Percentiles rank a stretch among this genome's conserved stretches.
These are phyloP conservation scores for Entomyzon cyanotis DNA, from an alignment of 2,113 vertebrate genomes.

Conservation along the genomic window DNA sequence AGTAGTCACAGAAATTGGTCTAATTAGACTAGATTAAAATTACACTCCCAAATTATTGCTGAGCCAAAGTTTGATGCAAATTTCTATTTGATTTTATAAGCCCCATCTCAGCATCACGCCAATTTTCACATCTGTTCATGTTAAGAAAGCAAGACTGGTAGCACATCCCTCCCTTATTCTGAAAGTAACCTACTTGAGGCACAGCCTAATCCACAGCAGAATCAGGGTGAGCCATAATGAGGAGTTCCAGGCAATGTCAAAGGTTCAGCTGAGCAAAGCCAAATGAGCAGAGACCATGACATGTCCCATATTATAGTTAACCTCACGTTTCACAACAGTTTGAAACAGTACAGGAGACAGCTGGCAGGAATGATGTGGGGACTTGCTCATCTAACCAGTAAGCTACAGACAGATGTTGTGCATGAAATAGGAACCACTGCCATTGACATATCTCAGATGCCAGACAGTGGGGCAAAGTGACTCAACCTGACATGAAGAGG, in stretches of 20 bases:
- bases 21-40: slow-evolving; percentile 34
- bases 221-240: not conserved
- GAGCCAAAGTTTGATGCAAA: not conserved
- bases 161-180: not conserved
- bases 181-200: not conserved
- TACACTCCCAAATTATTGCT: slow-evolving; percentile 1
- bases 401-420: slow-evolving; percentile 41
- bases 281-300: not conserved
- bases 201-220: not conserved
- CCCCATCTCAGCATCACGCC: not conserved
- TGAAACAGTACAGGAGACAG: not conserved
- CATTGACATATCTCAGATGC: slow-evolving; percentile 48
- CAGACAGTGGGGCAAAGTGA: slow-evolving; percentile 5
- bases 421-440: not conserved
- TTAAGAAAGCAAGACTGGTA: not conserved
- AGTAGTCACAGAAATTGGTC: slow-evolving; percentile 3
- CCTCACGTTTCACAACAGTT: not conserved
- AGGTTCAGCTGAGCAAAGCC: not conserved
- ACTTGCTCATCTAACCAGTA: slow-evolving; percentile 35
- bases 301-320: not conserved
- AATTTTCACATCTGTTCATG: slow-evolving; percentile 2
- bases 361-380: not conserved
- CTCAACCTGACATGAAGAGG: not conserved
- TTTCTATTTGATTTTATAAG: not conserved
- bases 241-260: not conserved